Conservation (phyloP, 2,888 invertebrate genomes). For the Machimus atricapillus region DNA sequence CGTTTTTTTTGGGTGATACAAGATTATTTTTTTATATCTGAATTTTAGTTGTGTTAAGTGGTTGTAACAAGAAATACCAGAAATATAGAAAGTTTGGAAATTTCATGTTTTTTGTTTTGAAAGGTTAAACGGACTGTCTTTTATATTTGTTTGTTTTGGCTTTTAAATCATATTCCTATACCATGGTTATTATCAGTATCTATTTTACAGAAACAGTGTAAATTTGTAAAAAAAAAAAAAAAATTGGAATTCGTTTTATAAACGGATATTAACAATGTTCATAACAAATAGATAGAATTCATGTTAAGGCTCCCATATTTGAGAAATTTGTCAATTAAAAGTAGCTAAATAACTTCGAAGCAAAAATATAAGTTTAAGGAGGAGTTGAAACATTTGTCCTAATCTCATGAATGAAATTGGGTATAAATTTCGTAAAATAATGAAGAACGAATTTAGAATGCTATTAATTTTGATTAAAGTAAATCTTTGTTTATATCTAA, state of each 20-base stretch:
- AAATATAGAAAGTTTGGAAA: not conserved
- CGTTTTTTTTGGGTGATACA: not conserved
- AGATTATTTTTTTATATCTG: not conserved
- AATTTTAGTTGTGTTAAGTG: not conserved
- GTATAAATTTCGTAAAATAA: not conserved
- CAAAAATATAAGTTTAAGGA: too few species aligned
- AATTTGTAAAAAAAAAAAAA: too few species aligned
- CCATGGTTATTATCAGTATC: too few species aligned
- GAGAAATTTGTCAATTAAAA: too few species aligned
- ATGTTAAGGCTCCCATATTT: too few species aligned
- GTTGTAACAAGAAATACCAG: not conserved
- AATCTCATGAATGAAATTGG: not conserved
- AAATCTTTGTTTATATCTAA: not conserved
- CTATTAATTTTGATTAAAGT: not conserved
- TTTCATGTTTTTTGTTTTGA: not conserved
- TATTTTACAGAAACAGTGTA: too few species aligned
- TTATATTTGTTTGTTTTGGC: too few species aligned
- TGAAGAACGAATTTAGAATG: not conserved
- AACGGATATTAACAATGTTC: too few species aligned
- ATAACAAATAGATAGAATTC: too few species aligned
- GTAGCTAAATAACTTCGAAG: too few species aligned
- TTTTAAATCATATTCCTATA: too few species aligned
- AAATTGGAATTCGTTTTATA: too few species aligned
- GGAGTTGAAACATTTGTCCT: not conserved
- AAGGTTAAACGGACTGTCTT: not conserved